Base-by-base conservation (phyloP, 1,140 invertebrate genomes). In the Drosophila trapezifrons region DNA sequence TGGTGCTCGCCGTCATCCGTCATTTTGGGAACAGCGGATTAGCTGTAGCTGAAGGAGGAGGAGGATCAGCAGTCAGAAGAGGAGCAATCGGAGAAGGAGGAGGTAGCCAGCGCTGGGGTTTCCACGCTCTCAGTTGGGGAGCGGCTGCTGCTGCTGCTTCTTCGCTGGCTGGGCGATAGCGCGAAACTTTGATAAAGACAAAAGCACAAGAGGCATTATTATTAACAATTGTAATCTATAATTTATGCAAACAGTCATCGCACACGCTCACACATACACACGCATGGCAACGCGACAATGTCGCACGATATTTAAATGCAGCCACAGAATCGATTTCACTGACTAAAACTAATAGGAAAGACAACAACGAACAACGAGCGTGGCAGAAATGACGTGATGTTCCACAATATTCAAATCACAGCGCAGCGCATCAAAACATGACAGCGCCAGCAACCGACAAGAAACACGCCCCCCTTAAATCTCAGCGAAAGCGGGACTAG, bases 1-100 rank as follows among this genome's bases (percentile, higher is more conserved):
- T 80, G 80, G 43, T 91, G 90, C 49, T 91, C 90, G 58, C 82
- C 82, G 60, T 90, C 82, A 60, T 90, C 82, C 62, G 66, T 89
- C 87, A 57, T 91, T 40, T 49, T 63, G 32, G 38, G 20, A 38
- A 6, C 46, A 27, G 59, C 38, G 66, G 62, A 43, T 63, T 42
- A 57, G 18, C 20, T 22, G 47, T 17, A 42, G 35, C 7, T 29
- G 67, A n/a, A 49, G 55, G 22, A n/a, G 46, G 12, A 37, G 22
- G 42, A 8, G 38, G 40, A 45, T 17, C 40, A 46, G 29, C 57
- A 59, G 58, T 32, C 58, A 22, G 57, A 62, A 38, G 40, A 25
- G 32, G 10, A 62, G 20, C 22, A 37, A 52, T 37, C 10, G 45
- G 58, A 63, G 49, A 7, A 6, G 58, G 32, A 47, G 60, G 25